These are phyloP conservation scores for Amphipoea lucens DNA, from an alignment of 2,888 invertebrate genomes.

Conservation along the genomic window DNA sequence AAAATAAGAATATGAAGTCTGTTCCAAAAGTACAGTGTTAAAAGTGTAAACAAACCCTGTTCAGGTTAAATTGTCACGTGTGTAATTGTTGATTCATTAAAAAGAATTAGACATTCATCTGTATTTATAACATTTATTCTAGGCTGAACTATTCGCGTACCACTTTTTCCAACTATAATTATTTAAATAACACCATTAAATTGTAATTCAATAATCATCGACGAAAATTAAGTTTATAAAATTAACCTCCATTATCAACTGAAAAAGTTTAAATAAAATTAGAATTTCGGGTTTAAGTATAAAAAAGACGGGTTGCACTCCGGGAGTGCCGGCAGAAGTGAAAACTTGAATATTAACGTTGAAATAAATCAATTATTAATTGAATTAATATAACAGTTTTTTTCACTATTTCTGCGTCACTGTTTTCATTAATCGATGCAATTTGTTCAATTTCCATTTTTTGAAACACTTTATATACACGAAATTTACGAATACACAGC, in stretches of 20 bases:
- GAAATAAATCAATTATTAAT: too few relatives aligned
- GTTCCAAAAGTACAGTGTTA: neutral
- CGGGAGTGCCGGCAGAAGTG: too few relatives aligned
- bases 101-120: neutral
- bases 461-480: too few relatives aligned
- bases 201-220: neutral
- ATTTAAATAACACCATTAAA: neutral
- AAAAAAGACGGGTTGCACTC: too few relatives aligned
- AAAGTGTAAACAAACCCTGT: neutral
- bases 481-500: too few relatives aligned
- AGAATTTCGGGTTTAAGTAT: neutral
- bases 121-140: neutral
- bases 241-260: neutral
- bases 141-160: neutral
- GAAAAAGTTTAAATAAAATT: neutral
- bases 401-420: too few relatives aligned
- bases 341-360: too few relatives aligned
- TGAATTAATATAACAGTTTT: too few relatives aligned
- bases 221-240: neutral
- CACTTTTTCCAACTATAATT: neutral
- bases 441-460: too few relatives aligned
- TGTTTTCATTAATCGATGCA: too few relatives aligned
- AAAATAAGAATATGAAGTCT: neutral
- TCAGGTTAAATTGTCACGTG: neutral
- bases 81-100: neutral